These are phyloP conservation scores for Acropora tenuis DNA, from an alignment of 64 coral and sea anemone species.

Conservation along the genomic window DNA sequence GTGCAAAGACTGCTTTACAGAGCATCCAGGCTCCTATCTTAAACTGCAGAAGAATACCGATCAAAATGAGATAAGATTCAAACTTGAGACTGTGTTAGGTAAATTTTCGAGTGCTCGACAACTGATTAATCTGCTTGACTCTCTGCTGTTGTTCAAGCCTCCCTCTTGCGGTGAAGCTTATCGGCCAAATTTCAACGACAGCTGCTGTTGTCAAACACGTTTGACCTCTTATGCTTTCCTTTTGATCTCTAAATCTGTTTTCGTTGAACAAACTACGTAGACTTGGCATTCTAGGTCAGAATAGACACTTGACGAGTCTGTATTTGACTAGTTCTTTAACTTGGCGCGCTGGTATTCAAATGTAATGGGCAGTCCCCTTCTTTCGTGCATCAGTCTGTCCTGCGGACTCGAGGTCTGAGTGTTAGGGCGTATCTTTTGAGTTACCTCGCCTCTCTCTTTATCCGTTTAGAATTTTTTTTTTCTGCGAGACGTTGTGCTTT, in stretches of 20 bases:
- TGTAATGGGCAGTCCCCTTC: not conserved
- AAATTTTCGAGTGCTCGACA: not conserved
- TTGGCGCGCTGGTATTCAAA: not conserved
- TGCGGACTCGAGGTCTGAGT: too few species aligned
- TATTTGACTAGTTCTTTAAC: slow-evolving; percentile 2
- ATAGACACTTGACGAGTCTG: not conserved
- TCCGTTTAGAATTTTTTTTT: too few species aligned
- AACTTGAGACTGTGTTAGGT: not conserved
- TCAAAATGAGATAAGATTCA: not conserved
- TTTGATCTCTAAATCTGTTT: not conserved
- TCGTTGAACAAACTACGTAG: not conserved
- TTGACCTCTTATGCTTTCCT: not conserved
- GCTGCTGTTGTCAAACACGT: not conserved
- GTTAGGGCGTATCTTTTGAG: too few species aligned
- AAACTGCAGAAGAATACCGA: not conserved
- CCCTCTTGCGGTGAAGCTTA: not conserved
- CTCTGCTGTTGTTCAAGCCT: too few species aligned
- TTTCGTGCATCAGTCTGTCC: too few species aligned
- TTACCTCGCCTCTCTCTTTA: too few species aligned
- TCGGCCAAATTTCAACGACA: not conserved
- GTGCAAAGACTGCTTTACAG: too few species aligned
- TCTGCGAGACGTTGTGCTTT: too few species aligned
- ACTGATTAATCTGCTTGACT: not conserved
- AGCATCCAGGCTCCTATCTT: not conserved
- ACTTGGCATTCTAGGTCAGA: not conserved